A percentile compares a stretch with the other conserved stretches of the same genome.
Evolutionary conservation across 2,797 vertebrate species (phyloP).

Genomic region (Sorex maritimensis): DNA sequence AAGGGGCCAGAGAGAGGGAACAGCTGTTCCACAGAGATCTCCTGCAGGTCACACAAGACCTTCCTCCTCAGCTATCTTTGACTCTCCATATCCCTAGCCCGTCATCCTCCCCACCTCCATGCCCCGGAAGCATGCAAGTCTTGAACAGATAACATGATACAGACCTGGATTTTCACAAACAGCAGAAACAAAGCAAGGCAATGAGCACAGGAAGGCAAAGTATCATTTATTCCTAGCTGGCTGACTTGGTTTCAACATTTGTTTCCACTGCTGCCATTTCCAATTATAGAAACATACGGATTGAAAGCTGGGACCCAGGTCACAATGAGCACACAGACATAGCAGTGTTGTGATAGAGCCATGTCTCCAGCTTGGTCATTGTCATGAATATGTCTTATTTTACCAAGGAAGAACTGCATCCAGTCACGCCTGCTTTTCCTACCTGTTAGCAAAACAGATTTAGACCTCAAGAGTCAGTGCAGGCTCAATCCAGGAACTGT

Average conservation of each 20-base stretch:
- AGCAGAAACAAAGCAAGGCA: not conserved
- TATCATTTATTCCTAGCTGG: not conserved
- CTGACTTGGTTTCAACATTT: not conserved
- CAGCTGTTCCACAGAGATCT: not conserved
- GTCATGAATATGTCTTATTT: not conserved
- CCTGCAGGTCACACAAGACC: not conserved
- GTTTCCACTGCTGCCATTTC: not conserved
- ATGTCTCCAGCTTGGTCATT: not conserved
- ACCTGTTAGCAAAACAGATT: not conserved
- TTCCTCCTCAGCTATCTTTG: not conserved
- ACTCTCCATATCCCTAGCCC: not conserved
- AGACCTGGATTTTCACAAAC: not conserved
- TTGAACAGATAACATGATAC: not conserved
- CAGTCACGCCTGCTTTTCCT: no score
- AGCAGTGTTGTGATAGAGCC: fast-evolving
- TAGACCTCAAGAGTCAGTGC: not conserved
- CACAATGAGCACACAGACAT: not conserved
- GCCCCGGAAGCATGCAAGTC: not conserved
- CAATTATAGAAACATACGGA: not conserved
- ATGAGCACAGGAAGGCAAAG: not conserved
- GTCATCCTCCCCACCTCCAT: no score
- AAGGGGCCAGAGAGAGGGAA: not conserved
- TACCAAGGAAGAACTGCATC: not conserved
- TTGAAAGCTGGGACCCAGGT: not conserved
- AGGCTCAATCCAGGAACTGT: no score